Evolutionary conservation across 2,888 invertebrate species (phyloP), one percentile per base, ranked within the genome.

Genomic region (Hetaerina titia): DNA sequence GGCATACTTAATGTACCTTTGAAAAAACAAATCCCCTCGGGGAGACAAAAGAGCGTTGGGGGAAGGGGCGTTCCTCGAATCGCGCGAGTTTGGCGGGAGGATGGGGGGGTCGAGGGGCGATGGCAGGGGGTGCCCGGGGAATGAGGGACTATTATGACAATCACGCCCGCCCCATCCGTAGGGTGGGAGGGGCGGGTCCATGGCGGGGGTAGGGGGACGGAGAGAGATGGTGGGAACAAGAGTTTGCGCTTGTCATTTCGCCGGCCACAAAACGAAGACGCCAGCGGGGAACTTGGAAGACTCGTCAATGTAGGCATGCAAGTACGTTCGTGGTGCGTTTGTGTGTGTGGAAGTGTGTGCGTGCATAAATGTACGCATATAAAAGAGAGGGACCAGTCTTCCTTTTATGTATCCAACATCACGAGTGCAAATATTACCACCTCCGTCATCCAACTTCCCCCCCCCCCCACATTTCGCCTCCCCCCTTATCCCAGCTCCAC

Each of bases 211-310:
- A 60, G 90, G 58, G 90, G 19, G 60, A 58, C 22, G 60, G 25
- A 60, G 81, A 5, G n/a, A 4, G 81, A 13, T 7, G 13, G 13
- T 58, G 57, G 60, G 58, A 22, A 25, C 15, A 22, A 22, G 60
- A 90, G 90, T 90, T 90, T 90, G 90, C 90, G 57, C 25, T 90
- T 58, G 58, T 90, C 90, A 90, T 90, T 90, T 90, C 90, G 90
- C 60, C 25, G 58, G n/a, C 90, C 90, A 90, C 90, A 25, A 60
- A 90, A 25, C 60, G 58, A 57, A 22, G 89, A 58, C 89, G 58
- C 22, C 89, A 2, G 13, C 58, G 56, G 56, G 56, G 9, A 25
- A 58, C 25, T 90, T 58, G 90, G 19, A 90, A 90, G 90, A 60
- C 60, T 15, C 90, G n/a, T 9, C 15, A 19, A 60, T 57, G 57